Conservation (phyloP, 2,888 invertebrate species). For the Prosapia bicincta region DNA sequence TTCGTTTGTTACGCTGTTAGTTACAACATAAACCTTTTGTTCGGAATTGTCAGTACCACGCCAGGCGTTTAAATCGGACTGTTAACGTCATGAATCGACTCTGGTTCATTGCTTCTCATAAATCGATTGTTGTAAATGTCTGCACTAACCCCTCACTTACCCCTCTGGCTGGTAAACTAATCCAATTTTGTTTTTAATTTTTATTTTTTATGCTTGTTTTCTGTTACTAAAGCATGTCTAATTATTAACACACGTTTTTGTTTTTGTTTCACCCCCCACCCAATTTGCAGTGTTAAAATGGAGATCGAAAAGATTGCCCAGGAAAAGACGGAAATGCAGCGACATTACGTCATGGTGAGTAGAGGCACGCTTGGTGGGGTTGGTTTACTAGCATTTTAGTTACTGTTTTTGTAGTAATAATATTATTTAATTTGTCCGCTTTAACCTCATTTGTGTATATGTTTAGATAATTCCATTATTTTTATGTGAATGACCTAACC, state of each 20-base stretch:
- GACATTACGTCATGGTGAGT: conserved; percentile 86
- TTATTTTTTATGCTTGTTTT: conserved; percentile 2
- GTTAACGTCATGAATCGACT: too few species aligned
- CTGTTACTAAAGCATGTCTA: neutral
- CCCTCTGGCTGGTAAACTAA: neutral
- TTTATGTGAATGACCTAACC: too few species aligned
- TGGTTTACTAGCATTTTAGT: too few species aligned
- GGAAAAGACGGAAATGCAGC: conserved; percentile 85
- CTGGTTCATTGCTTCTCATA: neutral
- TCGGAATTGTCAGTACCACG: too few species aligned
- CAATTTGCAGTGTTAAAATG: conserved; percentile 66
- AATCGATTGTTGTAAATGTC: neutral
- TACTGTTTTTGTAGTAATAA: too few species aligned
- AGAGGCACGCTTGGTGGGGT: neutral
- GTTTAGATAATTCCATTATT: too few species aligned
- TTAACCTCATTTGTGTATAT: too few species aligned
- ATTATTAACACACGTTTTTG: neutral
- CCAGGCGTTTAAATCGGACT: too few species aligned
- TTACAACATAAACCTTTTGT: too few species aligned
- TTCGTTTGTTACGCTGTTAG: too few species aligned
- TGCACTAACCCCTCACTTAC: neutral
- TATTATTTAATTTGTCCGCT: too few species aligned
- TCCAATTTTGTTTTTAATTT: neutral
- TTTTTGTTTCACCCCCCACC: neutral
- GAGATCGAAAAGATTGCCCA: conserved; percentile 82